Evolutionary conservation across 2,888 invertebrate genomes (phyloP), one percentile per base, ranked within the genome.

Genomic region (Dermolepida albohirtum): DNA sequence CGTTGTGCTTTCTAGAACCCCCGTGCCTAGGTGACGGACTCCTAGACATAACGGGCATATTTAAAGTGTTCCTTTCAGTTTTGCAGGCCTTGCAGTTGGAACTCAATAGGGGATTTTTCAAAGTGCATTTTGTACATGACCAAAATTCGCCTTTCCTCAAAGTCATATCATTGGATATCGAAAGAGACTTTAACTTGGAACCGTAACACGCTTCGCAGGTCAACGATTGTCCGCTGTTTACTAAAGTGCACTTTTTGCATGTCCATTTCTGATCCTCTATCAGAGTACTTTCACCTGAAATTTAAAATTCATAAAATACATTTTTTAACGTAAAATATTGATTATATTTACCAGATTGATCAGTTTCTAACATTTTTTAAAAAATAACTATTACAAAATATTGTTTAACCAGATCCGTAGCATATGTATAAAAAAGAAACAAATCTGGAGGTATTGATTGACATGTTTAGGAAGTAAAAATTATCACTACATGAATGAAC

Each of bases 141-240:
- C 93, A 93, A 78, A 90, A 90, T 79, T 91, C 90, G 11, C 90
- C 90, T 77, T 88, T 90, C 22, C 90, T 85, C 73, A 92, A 80
- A 0, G 92, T 92, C 84, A 89, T 88, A 74, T 91, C 91, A 73
- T 89, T 88, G 29, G 87, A 84, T 64, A 87, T 83, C 1, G 87
- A 86, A 57, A 91, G 86, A 73, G 91, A 91, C 71, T 89, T 89
- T 6, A 94, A 85, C 75, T 92, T 90, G 0, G 93, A 92, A n/a
- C 93, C 93, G 44, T 93, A 93, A 81, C 97, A 97, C 0, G 94
- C 95, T 10, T 92, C 91, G 81, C 97, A 97, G 0, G 90, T 90
- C 69, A 88, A 86, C 0, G 90, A 88, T 17, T 87, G 84, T 0
- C 87, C 85, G 14, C 90, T 89, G 83, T 97, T 97, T 22, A 94